A percentile compares a stretch with the other conserved stretches of the same genome.
Conservation (phyloP, 2,797 vertebrate genomes). For the Lacerta viridis region DNA sequence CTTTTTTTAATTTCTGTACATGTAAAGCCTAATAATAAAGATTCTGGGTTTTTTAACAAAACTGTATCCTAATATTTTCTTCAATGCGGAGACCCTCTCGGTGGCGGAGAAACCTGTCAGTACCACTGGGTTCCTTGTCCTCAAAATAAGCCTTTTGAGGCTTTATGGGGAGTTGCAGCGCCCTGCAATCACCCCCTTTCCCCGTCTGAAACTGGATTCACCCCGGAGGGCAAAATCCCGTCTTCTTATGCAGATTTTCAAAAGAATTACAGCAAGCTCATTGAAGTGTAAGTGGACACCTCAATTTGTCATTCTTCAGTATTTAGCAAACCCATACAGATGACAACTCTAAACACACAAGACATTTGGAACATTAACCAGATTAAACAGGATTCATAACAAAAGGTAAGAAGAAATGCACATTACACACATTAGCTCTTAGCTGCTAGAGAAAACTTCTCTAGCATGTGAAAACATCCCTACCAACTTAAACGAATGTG, state of each 20-base stretch:
- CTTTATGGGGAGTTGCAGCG: no score
- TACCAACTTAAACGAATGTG: not conserved
- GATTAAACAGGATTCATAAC: not conserved
- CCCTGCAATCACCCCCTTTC: no score
- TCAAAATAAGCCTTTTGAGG: no score
- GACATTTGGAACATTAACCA: not conserved
- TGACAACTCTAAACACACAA: not conserved
- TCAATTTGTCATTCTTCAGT: not conserved
- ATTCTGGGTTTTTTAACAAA: no score
- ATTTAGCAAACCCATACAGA: not conserved
- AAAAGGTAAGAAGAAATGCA: not conserved
- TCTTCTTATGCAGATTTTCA: not conserved
- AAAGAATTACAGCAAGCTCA: not conserved
- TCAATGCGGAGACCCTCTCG: no score
- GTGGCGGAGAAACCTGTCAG: no score
- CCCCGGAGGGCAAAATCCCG: no score
- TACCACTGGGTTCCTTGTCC: no score
- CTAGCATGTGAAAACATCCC: not conserved
- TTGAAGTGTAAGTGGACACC: not conserved
- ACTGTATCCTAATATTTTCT: no score
- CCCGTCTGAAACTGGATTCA: no score
- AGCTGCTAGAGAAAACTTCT: not conserved
- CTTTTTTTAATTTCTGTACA: no score
- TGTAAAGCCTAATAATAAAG: no score
- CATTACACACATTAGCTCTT: not conserved